Percentiles rank a stretch among this genome's conserved stretches.
These are phyloP conservation scores for Lysiphlebus fabarum DNA, from an alignment of 1,140 invertebrate species.

Conservation along the genomic window DNA sequence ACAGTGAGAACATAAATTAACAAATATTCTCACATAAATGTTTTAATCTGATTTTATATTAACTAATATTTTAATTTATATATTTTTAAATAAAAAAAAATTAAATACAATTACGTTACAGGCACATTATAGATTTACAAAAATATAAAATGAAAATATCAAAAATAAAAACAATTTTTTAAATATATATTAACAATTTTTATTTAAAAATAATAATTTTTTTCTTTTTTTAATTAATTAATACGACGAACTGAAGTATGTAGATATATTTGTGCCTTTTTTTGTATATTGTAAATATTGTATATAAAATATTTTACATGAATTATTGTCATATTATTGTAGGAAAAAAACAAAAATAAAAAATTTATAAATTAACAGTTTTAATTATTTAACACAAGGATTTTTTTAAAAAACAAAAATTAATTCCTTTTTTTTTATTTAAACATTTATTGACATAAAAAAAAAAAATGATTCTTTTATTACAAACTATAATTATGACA, in stretches of 20 bases:
- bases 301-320: conserved; percentile 53
- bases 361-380: conserved; percentile 26
- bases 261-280: conserved; percentile 54
- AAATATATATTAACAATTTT: conserved; percentile 1
- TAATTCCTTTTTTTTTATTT: conserved; percentile 14
- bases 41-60: too few species aligned
- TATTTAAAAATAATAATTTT: conserved; percentile 6
- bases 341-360: conserved; percentile 36
- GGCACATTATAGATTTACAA: too few species aligned
- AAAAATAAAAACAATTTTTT: neutral
- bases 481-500: conserved; percentile 18
- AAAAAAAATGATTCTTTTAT: conserved; percentile 24
- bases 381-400: neutral
- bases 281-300: conserved; percentile 54
- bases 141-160: too few species aligned
- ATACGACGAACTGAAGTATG: conserved; percentile 42
- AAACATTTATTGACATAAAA: conserved; percentile 23
- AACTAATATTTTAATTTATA: too few species aligned
- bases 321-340: conserved; percentile 41
- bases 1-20: too few species aligned
- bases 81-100: too few species aligned
- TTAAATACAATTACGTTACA: too few species aligned
- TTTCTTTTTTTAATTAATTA: conserved; percentile 47
- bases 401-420: neutral
- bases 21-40: too few species aligned